A percentile compares a stretch with the other conserved stretches of the same genome.
phyloP scores from a whole-genome alignment of 2,797 vertebrate species.

The Enteromius argenteus region DNA sequence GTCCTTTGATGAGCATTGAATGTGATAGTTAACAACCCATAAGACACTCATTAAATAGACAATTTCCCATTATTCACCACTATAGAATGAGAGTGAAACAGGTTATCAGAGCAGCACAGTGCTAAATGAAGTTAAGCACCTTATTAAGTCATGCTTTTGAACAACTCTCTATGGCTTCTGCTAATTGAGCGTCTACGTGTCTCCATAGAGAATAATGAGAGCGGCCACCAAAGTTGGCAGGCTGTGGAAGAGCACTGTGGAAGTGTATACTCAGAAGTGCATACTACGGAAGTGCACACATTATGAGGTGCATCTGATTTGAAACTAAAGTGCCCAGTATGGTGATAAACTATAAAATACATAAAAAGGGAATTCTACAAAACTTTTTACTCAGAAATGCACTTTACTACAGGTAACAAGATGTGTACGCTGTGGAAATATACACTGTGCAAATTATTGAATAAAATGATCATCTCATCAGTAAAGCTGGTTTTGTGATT shows the following conservation, averaged over 20 bases:
- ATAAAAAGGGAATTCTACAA: not conserved
- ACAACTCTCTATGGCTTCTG: conserved; percentile 42
- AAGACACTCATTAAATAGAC: conserved; percentile 48
- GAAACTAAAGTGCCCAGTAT: not conserved
- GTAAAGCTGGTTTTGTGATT: too few relatives aligned
- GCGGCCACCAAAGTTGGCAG: conserved; percentile 19
- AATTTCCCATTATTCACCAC: conserved; percentile 36
- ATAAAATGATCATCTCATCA: too few relatives aligned
- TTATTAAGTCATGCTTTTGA: conserved; percentile 41
- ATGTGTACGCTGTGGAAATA: not conserved
- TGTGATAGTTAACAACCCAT: conserved; percentile 35
- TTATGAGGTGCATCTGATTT: not conserved
- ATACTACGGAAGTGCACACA: not conserved
- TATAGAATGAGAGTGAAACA: conserved; percentile 24
- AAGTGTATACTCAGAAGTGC: not conserved
- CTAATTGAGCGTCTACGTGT: conserved; percentile 28
- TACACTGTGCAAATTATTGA: too few relatives aligned
- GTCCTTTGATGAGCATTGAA: conserved; percentile 34
- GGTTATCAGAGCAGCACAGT: conserved; percentile 36
- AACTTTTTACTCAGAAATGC: not conserved
- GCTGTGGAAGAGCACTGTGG: not conserved
- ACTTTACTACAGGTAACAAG: not conserved
- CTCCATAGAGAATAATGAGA: conserved; percentile 45
- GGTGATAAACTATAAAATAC: not conserved
- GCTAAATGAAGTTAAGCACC: conserved; percentile 44